Evolutionary conservation across 2,888 invertebrate species (phyloP).

Genomic region (Schizotus pectinicornis): DNA sequence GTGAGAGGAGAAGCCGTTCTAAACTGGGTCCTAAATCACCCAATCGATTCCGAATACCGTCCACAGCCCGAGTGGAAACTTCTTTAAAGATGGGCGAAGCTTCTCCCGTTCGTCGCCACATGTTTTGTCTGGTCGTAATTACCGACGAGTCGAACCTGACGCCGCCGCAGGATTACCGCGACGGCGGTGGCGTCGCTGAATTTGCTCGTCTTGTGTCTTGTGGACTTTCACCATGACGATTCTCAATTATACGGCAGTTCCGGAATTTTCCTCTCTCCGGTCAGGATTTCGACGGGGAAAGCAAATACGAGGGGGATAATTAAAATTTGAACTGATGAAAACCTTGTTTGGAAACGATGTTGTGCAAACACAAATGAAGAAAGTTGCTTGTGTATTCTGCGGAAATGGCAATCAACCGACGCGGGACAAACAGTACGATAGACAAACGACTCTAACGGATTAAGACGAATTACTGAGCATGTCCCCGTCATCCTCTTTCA

Average conservation of each 20-base stretch:
- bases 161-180: constrained; percentile 12
- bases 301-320: constrained; percentile 23
- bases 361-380: too few species aligned
- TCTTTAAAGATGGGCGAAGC: constrained; percentile 12
- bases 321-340: constrained; percentile 18
- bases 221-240: constrained; percentile 9
- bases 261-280: constrained; percentile 11
- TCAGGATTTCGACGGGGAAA: constrained; percentile 15
- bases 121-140: constrained; percentile 21
- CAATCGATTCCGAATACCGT: constrained; percentile 16
- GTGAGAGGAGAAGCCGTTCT: constrained; percentile 12
- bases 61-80: not conserved
- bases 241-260: constrained; percentile 20
- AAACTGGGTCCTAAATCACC: not conserved
- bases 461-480: too few species aligned
- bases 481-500: too few species aligned
- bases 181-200: not conserved
- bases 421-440: too few species aligned
- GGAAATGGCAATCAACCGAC: too few species aligned
- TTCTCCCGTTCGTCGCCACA: constrained; percentile 1
- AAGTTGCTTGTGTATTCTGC: too few species aligned
- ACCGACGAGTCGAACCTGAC: constrained; percentile 15
- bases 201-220: constrained; percentile 17
- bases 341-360: not conserved
- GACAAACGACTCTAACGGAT: too few species aligned